Conservation (phyloP, 1,140 invertebrate species). For the Stegodyphus mimosarum region DNA sequence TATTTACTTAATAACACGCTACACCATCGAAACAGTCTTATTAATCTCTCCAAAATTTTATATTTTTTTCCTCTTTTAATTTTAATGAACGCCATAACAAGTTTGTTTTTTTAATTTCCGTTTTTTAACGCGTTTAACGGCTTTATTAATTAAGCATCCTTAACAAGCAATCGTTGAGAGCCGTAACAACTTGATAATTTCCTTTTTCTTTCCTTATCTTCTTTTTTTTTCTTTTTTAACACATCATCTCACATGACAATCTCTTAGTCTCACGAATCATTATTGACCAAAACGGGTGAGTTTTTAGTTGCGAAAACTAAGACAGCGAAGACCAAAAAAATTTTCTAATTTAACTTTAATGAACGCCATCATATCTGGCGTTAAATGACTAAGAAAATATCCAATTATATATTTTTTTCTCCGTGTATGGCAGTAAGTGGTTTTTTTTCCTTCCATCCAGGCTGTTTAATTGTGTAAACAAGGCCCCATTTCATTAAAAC, state of each 20-base stretch:
- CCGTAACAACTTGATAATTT: conserved; percentile 35
- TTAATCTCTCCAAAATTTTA: not conserved
- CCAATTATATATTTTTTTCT: conserved; percentile 47
- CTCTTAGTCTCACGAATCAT: conserved; percentile 3
- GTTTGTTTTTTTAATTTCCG: not conserved
- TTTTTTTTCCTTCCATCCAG: conserved; percentile 21
- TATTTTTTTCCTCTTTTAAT: not conserved
- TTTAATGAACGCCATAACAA: conserved; percentile 30
- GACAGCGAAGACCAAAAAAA: conserved; percentile 5
- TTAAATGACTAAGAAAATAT: conserved; percentile 57
- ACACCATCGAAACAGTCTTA: too few relatives aligned
- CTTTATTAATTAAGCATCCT: conserved; percentile 48
- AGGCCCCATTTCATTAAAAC: conserved; percentile 47
- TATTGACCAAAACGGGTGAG: conserved; percentile 23
- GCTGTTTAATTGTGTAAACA: conserved; percentile 52
- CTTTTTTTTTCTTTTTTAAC: conserved; percentile 15
- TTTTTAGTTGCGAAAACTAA: not conserved
- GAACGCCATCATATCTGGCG: conserved; percentile 39
- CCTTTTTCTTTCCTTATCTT: conserved; percentile 5
- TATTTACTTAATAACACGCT: too few relatives aligned
- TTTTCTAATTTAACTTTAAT: conserved; percentile 54
- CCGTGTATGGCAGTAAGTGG: not conserved
- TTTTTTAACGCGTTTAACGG: conserved; percentile 7
- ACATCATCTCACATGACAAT: conserved; percentile 28
- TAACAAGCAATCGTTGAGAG: conserved; percentile 29